Base-by-base conservation (phyloP, 2,797 vertebrate species). In the Tiaroga cobitis region DNA sequence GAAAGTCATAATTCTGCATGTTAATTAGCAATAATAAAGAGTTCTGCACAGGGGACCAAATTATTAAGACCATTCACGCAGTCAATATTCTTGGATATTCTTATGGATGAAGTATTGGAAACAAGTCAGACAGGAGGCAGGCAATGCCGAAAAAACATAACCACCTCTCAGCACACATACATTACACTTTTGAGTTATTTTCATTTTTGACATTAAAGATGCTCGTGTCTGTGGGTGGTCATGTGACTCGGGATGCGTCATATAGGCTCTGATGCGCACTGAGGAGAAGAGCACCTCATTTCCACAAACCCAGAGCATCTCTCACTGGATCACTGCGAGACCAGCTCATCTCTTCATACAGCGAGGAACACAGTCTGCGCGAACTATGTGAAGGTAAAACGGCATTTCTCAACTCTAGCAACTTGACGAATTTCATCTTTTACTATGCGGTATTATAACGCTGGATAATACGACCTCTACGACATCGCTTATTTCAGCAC, bases 301-400 rank as follows among this genome's bases (percentile, higher is more conserved):
- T 16, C 39, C 39, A 16, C 70, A 19, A 70, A 39, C 8, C 68
- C n/a, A 26, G 16, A 72, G 54, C 59, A 29, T 72, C 34, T 11
- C 54, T 63, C 69, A 34, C 81, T 16, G 69, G 68, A 63, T 13
- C 80, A n/a, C 51, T 80, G 61, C 82, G 49, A 39, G 59, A 29
- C 49, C 83, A 51, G 87, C 86, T 68, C 81, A 34, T 80, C 80
- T 82, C 81, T 70, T 91, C 89, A 90, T 85, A 90, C 92, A 91
- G 91, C 92, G 91, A 90, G 90, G 90, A 90, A 54, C 93, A 89
- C 92, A 46, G 46, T 46, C 93, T 91, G 90, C 88, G 59, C 85
- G 87, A 93, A 95, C 93, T 93, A 96, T 96, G 95, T 96, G 94
- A 96, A 95, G 92, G 95, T 96, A 95, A 92, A 89, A 2, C 54